phyloP scores from a whole-genome alignment of 2,797 vertebrate species.

The Craterocephalus amniculus region DNA sequence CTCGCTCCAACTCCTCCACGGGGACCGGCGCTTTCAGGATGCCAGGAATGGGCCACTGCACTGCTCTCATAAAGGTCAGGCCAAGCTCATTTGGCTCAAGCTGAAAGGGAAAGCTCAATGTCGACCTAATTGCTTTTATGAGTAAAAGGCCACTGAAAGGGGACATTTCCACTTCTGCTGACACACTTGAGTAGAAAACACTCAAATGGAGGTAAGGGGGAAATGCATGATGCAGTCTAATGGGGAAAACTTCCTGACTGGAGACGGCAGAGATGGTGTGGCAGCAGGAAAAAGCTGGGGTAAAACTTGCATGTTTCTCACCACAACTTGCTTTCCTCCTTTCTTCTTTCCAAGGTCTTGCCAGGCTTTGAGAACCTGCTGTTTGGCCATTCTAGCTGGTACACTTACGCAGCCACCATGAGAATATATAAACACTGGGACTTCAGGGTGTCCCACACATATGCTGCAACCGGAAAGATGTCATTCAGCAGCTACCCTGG shows the following conservation, averaged over 20 bases:
- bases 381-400: constrained; percentile 93
- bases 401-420: constrained; percentile 89
- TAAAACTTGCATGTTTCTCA: not conserved
- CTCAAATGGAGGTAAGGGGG: constrained; percentile 3
- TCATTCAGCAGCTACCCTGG: constrained; percentile 96
- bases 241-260: not conserved
- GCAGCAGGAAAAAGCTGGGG: not conserved
- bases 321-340: not conserved
- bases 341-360: constrained; percentile 81
- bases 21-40: constrained; percentile 68
- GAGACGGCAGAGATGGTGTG: not conserved
- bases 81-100: constrained; percentile 50
- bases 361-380: constrained; percentile 92
- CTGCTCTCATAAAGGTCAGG: constrained; percentile 93
- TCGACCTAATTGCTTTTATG: constrained; percentile 40
- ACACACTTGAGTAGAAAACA: constrained; percentile 1
- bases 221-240: not conserved
- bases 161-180: not conserved
- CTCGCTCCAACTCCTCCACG: constrained; percentile 66
- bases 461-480: constrained; percentile 76
- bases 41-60: constrained; percentile 92
- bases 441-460: constrained; percentile 83
- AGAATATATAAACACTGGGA: constrained; percentile 94
- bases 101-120: constrained; percentile 37
- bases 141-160: constrained; percentile 13